These are phyloP conservation scores for Alligator sinensis DNA, from an alignment of 2,113 vertebrate species.

Conservation along the genomic window DNA sequence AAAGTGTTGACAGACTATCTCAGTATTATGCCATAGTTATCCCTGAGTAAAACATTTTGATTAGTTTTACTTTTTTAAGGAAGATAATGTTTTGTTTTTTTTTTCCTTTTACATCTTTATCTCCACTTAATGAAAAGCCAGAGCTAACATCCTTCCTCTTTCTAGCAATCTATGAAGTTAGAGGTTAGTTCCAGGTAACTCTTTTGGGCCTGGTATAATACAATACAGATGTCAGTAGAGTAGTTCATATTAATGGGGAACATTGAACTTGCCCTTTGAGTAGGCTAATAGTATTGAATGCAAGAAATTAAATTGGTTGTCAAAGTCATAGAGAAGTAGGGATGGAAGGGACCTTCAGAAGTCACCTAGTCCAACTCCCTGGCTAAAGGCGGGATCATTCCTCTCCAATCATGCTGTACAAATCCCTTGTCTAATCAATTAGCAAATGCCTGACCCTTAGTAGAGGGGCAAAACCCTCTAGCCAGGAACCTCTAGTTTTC, in stretches of 20 bases:
- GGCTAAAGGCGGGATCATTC: too few relatives aligned
- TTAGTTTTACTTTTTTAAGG: not conserved
- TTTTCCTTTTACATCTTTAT: not conserved
- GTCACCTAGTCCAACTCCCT: not conserved
- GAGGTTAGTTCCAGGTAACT: not conserved
- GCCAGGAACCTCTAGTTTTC: too few relatives aligned
- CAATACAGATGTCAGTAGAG: not conserved
- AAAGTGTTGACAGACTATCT: not conserved
- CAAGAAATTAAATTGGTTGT: not conserved
- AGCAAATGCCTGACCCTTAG: too few relatives aligned
- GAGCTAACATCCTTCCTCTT: not conserved
- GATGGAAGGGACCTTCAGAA: too few relatives aligned
- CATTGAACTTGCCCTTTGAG: not conserved
- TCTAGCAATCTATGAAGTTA: not conserved
- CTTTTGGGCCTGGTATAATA: not conserved
- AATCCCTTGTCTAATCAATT: too few relatives aligned
- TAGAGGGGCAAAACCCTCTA: too few relatives aligned
- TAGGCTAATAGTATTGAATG: not conserved
- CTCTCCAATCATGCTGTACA: too few relatives aligned
- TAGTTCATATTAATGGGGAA: not conserved
- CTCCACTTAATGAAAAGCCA: not conserved
- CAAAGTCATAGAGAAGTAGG: not conserved
- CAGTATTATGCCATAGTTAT: not conserved
- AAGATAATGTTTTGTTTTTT: not conserved
- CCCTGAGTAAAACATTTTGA: not conserved